These are phyloP conservation scores for Diadumene lineata DNA, from an alignment of 92 coral and sea anemone species.

Conservation along the genomic window DNA sequence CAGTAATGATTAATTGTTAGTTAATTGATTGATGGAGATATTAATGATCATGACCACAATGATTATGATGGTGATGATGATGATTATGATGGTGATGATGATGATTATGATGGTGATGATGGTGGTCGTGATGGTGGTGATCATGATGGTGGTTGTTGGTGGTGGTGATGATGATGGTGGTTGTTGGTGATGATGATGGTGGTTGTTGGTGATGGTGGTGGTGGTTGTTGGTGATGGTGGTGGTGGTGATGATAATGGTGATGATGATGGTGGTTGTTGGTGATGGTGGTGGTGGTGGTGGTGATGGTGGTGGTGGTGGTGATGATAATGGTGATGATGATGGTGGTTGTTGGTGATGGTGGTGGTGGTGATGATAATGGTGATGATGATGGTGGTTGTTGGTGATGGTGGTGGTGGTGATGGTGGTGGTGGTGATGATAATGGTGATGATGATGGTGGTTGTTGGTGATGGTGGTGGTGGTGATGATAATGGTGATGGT, in stretches of 20 bases:
- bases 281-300: not conserved
- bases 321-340: not conserved
- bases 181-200: not conserved
- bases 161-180: not conserved
- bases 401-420: too few species aligned
- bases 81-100: too few species aligned
- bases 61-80: too few species aligned
- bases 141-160: not conserved
- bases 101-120: slow-evolving; percentile 71
- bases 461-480: too few species aligned
- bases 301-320: not conserved
- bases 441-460: too few species aligned
- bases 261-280: not conserved
- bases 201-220: not conserved
- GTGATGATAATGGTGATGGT: too few species aligned
- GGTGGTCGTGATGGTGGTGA: not conserved
- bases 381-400: not conserved
- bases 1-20: not conserved
- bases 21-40: too few species aligned
- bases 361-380: not conserved
- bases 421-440: too few species aligned
- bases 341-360: not conserved
- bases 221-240: not conserved
- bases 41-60: too few species aligned
- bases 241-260: not conserved